Base-by-base conservation (phyloP, 2,888 invertebrate genomes). In the Oscheius myriophilus region DNA sequence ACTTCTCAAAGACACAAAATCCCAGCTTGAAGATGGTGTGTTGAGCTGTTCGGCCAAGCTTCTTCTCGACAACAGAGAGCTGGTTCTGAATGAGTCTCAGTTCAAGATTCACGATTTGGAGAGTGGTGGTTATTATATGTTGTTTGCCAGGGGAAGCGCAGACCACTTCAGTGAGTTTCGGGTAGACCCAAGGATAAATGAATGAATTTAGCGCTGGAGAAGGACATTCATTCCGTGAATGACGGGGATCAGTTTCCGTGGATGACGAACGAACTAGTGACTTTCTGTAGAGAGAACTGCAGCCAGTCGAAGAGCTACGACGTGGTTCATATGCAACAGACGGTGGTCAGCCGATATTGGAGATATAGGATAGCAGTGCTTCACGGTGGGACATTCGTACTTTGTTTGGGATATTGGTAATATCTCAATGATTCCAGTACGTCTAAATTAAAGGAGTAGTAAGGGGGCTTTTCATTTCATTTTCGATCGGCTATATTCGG, bases 221-320 rank as follows among this genome's bases (percentile, higher is more conserved):
- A 81, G 62, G 76, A 81, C 61, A 81, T 81, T 61, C 80, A 81
- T 66, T 76, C 72, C 2, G 75, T 73, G 18, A 79, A 78, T 61
- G 80, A 81, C 64, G 79, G 78, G 2, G 33, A 72, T 11, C 69
- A 64, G 6, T 81, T 81, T 55, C 80, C 80, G 0, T 81, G 80
- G 80, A 79, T 79, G 62, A 71, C 72, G 4, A 73, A 77, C 25
- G 78, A 81, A 26, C 62, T 54, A 46, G 72, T 74, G 3, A 65
- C 45, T 7, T 66, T 69, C 33, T 68, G 61, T 43, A 39, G 62
- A 7, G 58, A 46, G 41, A 63, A 67, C 39, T 67, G 58, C 23
- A 67, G 52, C 52, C 39, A 33, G 11, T 58, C 59, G 25, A 52
- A 45, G 11, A 52, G 25, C 23, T 52, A 51, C 33, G 54, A 52